A percentile compares a stretch with the other conserved stretches of the same genome.
Conservation (phyloP, 2,113 vertebrate species). For the Perccottus glenii region DNA sequence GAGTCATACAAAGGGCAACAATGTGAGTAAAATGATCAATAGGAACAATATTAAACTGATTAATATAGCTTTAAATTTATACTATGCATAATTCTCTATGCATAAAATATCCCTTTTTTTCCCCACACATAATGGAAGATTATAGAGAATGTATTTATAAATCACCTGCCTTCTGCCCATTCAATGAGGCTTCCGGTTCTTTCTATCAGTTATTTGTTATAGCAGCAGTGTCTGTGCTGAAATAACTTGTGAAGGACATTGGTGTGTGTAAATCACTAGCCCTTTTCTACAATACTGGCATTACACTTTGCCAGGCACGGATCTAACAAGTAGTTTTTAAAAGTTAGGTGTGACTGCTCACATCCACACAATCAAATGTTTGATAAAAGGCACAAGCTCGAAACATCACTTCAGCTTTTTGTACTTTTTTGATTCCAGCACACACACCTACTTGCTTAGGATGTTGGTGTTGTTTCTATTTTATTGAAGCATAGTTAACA, state of each 20-base stretch:
- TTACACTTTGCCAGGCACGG: constrained; percentile 35
- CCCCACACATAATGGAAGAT: too few relatives aligned
- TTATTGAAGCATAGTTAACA: not conserved
- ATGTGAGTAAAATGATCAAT: constrained; percentile 80
- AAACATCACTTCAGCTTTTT: too few relatives aligned
- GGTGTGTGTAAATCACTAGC: constrained; percentile 14
- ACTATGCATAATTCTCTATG: too few relatives aligned
- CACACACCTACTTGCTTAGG: too few relatives aligned
- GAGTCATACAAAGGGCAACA: constrained; percentile 86
- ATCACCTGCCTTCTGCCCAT: too few relatives aligned
- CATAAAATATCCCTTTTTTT: not conserved
- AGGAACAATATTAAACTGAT: not conserved
- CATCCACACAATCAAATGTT: too few relatives aligned
- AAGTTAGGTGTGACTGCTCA: constrained; percentile 57
- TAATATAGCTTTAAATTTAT: too few relatives aligned
- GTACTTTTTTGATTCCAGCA: too few relatives aligned
- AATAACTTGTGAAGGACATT: not conserved
- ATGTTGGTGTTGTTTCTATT: too few relatives aligned
- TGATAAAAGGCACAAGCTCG: too few relatives aligned
- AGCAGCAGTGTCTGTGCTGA: not conserved
- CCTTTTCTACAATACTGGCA: constrained; percentile 10
- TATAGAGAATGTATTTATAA: too few relatives aligned
- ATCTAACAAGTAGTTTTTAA: constrained; percentile 40
- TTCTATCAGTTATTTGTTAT: not conserved
- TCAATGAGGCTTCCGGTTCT: too few relatives aligned